Evolutionary conservation across 2,797 vertebrate genomes (phyloP).

Genomic region (Enteromius thamalakanensis): DNA sequence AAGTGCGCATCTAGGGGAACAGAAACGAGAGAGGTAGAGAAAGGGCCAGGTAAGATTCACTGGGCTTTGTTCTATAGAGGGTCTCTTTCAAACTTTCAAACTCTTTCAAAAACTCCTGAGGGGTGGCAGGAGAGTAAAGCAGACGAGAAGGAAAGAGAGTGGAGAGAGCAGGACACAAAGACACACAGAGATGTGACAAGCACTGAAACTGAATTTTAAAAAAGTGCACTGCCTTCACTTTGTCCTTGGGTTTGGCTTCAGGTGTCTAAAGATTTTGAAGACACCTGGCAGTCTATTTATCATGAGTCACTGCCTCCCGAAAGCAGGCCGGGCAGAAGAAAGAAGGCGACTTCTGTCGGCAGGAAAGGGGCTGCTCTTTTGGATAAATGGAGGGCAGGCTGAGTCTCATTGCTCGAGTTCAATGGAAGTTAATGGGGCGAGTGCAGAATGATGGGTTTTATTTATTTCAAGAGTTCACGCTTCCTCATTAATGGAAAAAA

Average conservation of each 20-base stretch:
- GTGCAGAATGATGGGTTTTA: neutral
- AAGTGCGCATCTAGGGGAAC: conserved; percentile 43
- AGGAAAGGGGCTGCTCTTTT: neutral
- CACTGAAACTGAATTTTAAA: conserved; percentile 45
- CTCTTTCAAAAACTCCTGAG: conserved; percentile 19
- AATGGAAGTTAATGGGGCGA: neutral
- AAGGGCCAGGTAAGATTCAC: conserved; percentile 35
- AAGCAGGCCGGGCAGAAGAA: conserved; percentile 17
- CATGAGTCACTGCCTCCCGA: neutral
- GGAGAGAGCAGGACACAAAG: conserved; percentile 44
- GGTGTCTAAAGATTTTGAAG: conserved; percentile 54
- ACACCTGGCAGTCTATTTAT: conserved; percentile 50
- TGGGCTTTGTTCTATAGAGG: conserved; percentile 58
- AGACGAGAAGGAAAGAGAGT: conserved; percentile 3
- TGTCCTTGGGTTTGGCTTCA: conserved; percentile 58
- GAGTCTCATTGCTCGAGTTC: neutral
- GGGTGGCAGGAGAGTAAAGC: conserved; percentile 2
- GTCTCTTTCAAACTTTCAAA: conserved; percentile 53
- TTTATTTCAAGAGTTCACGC: neutral
- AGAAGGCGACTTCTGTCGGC: neutral
- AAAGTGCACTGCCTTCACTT: conserved; percentile 39
- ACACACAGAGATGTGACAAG: conserved; percentile 53
- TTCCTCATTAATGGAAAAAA: too few species aligned
- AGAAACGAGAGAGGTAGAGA: neutral
- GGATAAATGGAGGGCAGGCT: neutral